Evolutionary conservation across 2,113 vertebrate species (phyloP).

Genomic region (Salminus brasiliensis): DNA sequence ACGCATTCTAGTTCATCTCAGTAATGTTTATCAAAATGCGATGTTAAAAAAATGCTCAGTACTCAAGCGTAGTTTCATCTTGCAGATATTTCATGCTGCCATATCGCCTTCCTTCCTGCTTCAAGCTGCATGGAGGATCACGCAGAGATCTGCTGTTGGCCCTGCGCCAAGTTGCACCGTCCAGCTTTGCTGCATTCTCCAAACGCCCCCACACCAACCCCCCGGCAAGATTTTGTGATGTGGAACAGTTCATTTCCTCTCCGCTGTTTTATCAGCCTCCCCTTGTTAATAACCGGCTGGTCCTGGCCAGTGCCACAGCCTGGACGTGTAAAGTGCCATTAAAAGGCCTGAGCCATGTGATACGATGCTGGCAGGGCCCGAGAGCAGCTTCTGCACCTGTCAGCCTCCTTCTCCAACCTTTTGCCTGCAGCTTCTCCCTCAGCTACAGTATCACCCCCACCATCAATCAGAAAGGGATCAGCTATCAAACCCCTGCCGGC

Average conservation of each 20-base stretch:
- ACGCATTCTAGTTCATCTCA: background rate
- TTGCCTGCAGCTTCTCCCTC: slow-evolving; percentile 25
- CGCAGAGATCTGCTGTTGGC: slow-evolving; percentile 16
- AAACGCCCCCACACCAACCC: background rate
- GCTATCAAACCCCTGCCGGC: slow-evolving; percentile 42
- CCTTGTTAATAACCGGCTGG: slow-evolving; percentile 22
- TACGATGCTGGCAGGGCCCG: slow-evolving; percentile 36
- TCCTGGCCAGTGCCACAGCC: slow-evolving; percentile 5
- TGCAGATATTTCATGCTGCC: slow-evolving; percentile 13
- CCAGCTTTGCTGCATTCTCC: slow-evolving; percentile 8
- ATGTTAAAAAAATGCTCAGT: background rate
- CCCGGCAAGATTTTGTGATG: slow-evolving; percentile 44
- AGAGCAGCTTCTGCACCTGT: slow-evolving; percentile 48
- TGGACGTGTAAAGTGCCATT: slow-evolving; percentile 41
- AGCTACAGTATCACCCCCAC: slow-evolving; percentile 30
- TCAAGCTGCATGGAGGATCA: slow-evolving; percentile 11
- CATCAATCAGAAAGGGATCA: slow-evolving; percentile 48
- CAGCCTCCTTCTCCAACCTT: slow-evolving; percentile 40
- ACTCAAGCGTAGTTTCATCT: slow-evolving; percentile 13
- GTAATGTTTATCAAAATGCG: background rate
- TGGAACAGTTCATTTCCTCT: slow-evolving; percentile 50
- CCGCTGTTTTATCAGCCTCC: slow-evolving; percentile 38
- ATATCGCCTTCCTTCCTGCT: slow-evolving; percentile 23
- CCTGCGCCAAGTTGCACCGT: background rate
- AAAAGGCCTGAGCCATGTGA: slow-evolving; percentile 29